Base-by-base conservation (phyloP, 1,140 invertebrate genomes). In the Tetragnatha versicolor region DNA sequence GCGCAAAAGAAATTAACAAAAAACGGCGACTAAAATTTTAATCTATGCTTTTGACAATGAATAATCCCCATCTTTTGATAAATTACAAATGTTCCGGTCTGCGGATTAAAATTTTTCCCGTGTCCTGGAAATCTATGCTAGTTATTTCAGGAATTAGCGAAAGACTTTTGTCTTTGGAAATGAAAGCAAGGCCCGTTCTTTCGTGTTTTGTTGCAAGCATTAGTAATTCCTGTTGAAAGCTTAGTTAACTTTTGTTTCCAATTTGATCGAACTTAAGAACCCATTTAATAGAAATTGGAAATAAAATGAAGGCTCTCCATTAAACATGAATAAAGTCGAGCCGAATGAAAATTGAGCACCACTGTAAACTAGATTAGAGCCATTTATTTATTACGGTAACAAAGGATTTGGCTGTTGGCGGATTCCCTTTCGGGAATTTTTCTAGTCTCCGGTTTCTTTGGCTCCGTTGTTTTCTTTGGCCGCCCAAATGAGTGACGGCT, bases 11-110 rank as follows among this genome's bases (percentile, higher is more conserved):
- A 22, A 53, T 33, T 47, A 47, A 2, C 12, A 29, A 68, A 37
- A 31, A 70, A 51, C 63, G 49, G 35, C 29, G 53, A 69, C 31
- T 35, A 73, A 55, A 77, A 61, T 66, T 77, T 47, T 77, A 77
- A 77, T 77, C 73, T 77, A 65, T 77, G 73, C 73, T 77, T 77
- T 77, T 77, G 60, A 77, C 47, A 49, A 77, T 53, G 73, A 63
- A 37, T 77, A 77, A 77, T 77, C 73, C 61, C 61, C 60, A 45
- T 77, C 60, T 65, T 77, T 77, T 77, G 73, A 77, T 77, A 65
- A 77, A 65, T 66, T 77, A 65, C 73, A 77, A 66, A 77, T 77
- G 73, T 63, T 77, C 61, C 61, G 27, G 31, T 66, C 73, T 45
- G 33, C 60, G 73, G 61, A 65, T 77, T 65, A 77, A 35, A 65